Evolutionary conservation across 2,113 vertebrate genomes (phyloP).

Genomic region (Cariama cristata): DNA sequence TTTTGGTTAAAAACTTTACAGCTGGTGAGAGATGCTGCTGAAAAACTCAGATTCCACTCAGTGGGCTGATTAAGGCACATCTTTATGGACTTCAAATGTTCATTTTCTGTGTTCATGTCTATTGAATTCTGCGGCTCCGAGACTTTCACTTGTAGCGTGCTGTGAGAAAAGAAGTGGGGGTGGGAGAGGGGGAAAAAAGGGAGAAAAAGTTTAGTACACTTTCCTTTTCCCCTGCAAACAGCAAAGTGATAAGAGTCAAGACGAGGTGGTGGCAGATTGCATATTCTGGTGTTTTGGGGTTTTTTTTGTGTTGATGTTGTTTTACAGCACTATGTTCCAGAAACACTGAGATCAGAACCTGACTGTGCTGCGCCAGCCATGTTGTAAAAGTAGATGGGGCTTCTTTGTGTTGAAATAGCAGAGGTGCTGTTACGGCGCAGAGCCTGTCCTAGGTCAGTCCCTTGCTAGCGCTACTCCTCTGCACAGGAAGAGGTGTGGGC

Average conservation of each 20-base stretch:
- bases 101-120: slow-evolving; percentile 75
- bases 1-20: slow-evolving; percentile 83
- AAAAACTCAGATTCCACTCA: slow-evolving; percentile 79
- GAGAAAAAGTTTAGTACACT: slow-evolving; percentile 64
- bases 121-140: slow-evolving; percentile 78
- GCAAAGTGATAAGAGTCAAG: neutral
- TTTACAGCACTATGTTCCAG: neutral
- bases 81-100: slow-evolving; percentile 79
- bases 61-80: slow-evolving; percentile 84
- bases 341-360: neutral
- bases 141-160: slow-evolving; percentile 78
- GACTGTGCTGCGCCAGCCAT: neutral
- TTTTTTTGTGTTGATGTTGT: neutral
- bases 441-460: rapidly evolving
- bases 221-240: neutral
- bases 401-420: neutral
- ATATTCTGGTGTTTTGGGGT: rapidly evolving
- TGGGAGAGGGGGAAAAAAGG: slow-evolving; percentile 23
- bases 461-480: rapidly evolving
- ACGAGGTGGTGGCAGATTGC: neutral
- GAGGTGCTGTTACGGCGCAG: neutral
- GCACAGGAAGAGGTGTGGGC: neutral
- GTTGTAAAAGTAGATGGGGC: rapidly evolving
- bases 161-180: slow-evolving; percentile 50
- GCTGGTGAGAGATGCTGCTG: slow-evolving; percentile 76